Conservation (phyloP, 1,140 invertebrate species). For the Coptotermes formosanus region DNA sequence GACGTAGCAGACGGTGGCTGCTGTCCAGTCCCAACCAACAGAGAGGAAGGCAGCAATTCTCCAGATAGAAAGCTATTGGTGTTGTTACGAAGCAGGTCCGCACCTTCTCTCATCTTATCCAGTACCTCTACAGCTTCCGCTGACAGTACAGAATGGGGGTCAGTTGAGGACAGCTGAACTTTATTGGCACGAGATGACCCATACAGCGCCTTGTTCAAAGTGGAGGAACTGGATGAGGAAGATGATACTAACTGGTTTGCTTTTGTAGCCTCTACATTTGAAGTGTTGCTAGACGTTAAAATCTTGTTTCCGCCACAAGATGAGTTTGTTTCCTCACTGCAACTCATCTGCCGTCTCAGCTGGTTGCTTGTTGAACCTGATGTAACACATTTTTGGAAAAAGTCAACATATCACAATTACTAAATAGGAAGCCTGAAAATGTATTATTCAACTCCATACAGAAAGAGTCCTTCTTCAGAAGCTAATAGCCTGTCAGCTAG, state of each 20-base stretch:
- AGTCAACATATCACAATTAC: too few relatives aligned
- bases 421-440: too few relatives aligned
- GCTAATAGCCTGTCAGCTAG: too few relatives aligned
- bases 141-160: slow-evolving; percentile 38
- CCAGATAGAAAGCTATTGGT: slow-evolving; percentile 74
- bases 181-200: slow-evolving; percentile 22
- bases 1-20: slow-evolving; percentile 6
- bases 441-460: too few relatives aligned
- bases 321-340: slow-evolving; percentile 20
- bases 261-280: background rate
- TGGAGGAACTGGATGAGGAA: slow-evolving; percentile 18
- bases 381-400: too few relatives aligned
- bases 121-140: slow-evolving; percentile 61
- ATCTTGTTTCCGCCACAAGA: background rate
- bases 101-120: slow-evolving; percentile 62
- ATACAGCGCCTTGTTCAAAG: slow-evolving; percentile 15
- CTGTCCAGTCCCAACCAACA: slow-evolving; percentile 4
- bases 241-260: slow-evolving; percentile 21
- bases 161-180: background rate
- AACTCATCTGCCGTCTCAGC: slow-evolving; percentile 8
- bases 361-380: slow-evolving; percentile 3
- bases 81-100: slow-evolving; percentile 72
- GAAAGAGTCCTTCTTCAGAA: too few relatives aligned
- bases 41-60: slow-evolving; percentile 47
- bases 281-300: background rate